Evolutionary conservation across 92 coral and sea anemone genomes (phyloP), one percentile per base, ranked within the genome.

Genomic region (Anthopleura xanthogrammica): DNA sequence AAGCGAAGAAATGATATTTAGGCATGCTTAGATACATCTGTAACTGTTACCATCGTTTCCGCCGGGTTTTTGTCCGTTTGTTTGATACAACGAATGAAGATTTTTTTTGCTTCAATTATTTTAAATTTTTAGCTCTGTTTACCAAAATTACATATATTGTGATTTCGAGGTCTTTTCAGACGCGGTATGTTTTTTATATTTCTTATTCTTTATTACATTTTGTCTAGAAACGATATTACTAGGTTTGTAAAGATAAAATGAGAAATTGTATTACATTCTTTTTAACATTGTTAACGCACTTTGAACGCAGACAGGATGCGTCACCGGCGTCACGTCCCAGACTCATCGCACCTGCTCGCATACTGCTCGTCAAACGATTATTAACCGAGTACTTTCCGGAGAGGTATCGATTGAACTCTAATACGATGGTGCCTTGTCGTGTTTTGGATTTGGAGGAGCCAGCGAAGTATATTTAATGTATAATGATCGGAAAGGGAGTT

Each of bases 321-420:
- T 68, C 74, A 68, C 36, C 7, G 36, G 74, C 41, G 74, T 68
- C 74, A 68, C 74, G 74, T 68, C 74, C 74, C 42, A 77, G 80
- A 77, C 80, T 22, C 1, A 5, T 29, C 41, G 41, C 74, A 9
- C 17, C 71, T 79, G 22, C 19, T 79, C 83, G 83, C 72, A 12
- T 60, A 40, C 39, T 43, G 46, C 16, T 43, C 83, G 83, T 22
- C 39, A 5, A 16, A n/a, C 83, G 76, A 80, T 16, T 12, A 64
- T 7, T 62, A 80, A 7, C 12, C 77, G 77, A 43, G 20, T 20
- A 11, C 23, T 16, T 12, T 68, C 60, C 84, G 84, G 74, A 70
- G 16, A 70, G 6, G 50, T 81, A 81, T 81, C 77, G 84, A 81
- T 8, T 68, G 52, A 42, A 75, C 54, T 75, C 17, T 43, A 75